Evolutionary conservation across 2,888 invertebrate species (phyloP).

Genomic region (Stramonita haemastoma): DNA sequence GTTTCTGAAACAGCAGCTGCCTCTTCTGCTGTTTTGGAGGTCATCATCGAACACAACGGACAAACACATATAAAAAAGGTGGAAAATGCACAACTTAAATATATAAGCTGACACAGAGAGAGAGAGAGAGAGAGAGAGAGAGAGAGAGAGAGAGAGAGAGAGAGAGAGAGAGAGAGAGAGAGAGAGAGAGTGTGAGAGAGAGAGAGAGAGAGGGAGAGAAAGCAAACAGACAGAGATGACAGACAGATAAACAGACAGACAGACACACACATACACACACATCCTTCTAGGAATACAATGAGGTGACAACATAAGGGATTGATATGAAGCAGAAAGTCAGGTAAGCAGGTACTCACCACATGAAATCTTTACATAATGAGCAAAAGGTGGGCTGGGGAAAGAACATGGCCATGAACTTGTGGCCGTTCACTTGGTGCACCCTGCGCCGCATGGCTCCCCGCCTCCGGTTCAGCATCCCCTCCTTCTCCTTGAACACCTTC

Average conservation of each 20-base stretch:
- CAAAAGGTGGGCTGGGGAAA: conserved; percentile 99
- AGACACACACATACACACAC: background rate
- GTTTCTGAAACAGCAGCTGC: no score
- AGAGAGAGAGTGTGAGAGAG: background rate
- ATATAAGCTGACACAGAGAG: no score
- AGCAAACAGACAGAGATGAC: background rate
- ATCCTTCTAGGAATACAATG: background rate
- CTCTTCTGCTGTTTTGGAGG: no score
- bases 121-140: background rate
- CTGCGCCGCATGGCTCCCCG: conserved; percentile 98
- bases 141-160: background rate
- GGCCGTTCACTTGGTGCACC: conserved; percentile 97
- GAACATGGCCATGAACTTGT: conserved; percentile 99
- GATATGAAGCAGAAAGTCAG: background rate
- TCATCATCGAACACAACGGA: no score
- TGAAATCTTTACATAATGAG: conserved; percentile 97
- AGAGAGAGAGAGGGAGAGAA: background rate
- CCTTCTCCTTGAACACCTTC: conserved; percentile 94
- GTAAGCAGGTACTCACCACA: conserved; percentile 39
- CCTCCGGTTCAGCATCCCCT: conserved; percentile 91
- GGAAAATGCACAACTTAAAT: no score
- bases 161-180: background rate
- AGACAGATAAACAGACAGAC: background rate
- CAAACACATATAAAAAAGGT: no score
- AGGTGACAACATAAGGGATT: background rate